phyloP scores from a whole-genome alignment of 2,797 vertebrate species.

The Picus viridis region DNA sequence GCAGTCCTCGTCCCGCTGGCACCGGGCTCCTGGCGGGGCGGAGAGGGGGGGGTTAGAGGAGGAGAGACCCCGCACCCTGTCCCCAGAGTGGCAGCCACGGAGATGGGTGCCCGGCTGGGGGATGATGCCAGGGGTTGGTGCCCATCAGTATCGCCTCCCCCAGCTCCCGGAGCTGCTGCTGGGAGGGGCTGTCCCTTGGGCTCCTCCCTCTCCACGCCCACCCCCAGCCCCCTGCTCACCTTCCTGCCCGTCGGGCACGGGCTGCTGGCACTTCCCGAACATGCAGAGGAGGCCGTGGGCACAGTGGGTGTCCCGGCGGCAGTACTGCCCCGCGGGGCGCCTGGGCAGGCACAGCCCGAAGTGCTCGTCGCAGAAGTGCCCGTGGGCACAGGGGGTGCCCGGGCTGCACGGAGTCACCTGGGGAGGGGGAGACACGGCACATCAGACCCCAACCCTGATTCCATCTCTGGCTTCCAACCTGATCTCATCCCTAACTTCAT shows the following conservation, averaged over 20 bases:
- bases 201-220: not conserved
- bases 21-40: constrained; percentile 79
- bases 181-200: rapidly evolving
- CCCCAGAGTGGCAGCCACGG: not conserved
- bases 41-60: rapidly evolving
- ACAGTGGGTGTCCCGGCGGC: constrained; percentile 85
- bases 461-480: not conserved
- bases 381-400: constrained; percentile 77
- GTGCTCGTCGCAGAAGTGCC: constrained; percentile 87
- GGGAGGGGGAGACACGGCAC: not conserved
- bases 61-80: rapidly evolving
- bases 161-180: not conserved
- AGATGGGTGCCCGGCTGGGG: rapidly evolving
- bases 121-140: not conserved
- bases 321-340: constrained; percentile 82
- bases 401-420: constrained; percentile 74
- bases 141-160: rapidly evolving
- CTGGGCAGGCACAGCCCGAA: constrained; percentile 85
- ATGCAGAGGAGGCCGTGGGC: constrained; percentile 86
- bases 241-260: constrained; percentile 81
- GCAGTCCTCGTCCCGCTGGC: constrained; percentile 85
- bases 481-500: not conserved
- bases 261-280: constrained; percentile 87
- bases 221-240: constrained; percentile 57
- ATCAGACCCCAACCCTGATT: not conserved